Evolutionary conservation across 1,140 invertebrate species (phyloP).

Genomic region (Drosophila setifemur): DNA sequence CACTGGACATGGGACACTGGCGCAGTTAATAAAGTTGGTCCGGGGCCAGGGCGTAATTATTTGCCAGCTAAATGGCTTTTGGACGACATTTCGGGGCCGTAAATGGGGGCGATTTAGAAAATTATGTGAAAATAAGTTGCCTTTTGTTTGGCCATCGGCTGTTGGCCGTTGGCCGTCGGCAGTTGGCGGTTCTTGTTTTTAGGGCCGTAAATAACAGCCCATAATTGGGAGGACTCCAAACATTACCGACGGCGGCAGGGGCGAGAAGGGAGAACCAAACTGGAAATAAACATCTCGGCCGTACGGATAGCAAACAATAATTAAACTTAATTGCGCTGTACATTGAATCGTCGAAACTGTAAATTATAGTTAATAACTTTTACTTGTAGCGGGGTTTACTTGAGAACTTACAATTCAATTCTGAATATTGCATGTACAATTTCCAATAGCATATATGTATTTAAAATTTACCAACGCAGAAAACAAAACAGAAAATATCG

Average conservation of each 20-base stretch:
- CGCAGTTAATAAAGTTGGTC: slow-evolving; percentile 75
- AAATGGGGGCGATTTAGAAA: slow-evolving; percentile 68
- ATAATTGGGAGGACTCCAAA: slow-evolving; percentile 58
- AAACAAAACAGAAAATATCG: slow-evolving; percentile 15
- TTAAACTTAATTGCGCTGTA: slow-evolving; percentile 75
- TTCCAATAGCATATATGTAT: slow-evolving; percentile 33
- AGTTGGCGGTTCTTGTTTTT: slow-evolving; percentile 34
- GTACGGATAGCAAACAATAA: slow-evolving; percentile 65
- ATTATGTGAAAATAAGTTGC: slow-evolving; percentile 77
- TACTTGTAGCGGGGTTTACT: slow-evolving; percentile 43
- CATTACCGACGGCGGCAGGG: slow-evolving; percentile 5
- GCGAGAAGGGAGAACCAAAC: slow-evolving; percentile 12
- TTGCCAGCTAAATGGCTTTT: slow-evolving; percentile 74
- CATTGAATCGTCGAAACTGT: slow-evolving; percentile 57
- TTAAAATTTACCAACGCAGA: slow-evolving; percentile 23
- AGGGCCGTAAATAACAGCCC: slow-evolving; percentile 58
- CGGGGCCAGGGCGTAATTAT: slow-evolving; percentile 62
- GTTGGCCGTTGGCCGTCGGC: slow-evolving; percentile 22
- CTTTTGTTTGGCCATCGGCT: slow-evolving; percentile 47
- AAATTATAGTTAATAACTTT: slow-evolving; percentile 51
- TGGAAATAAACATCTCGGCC: slow-evolving; percentile 29
- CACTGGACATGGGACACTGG: slow-evolving; percentile 36
- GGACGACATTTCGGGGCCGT: slow-evolving; percentile 62
- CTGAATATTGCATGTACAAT: slow-evolving; percentile 60
- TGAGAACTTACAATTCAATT: slow-evolving; percentile 45